phyloP scores from a whole-genome alignment of 2,113 vertebrate species.

The Carlito syrichta region DNA sequence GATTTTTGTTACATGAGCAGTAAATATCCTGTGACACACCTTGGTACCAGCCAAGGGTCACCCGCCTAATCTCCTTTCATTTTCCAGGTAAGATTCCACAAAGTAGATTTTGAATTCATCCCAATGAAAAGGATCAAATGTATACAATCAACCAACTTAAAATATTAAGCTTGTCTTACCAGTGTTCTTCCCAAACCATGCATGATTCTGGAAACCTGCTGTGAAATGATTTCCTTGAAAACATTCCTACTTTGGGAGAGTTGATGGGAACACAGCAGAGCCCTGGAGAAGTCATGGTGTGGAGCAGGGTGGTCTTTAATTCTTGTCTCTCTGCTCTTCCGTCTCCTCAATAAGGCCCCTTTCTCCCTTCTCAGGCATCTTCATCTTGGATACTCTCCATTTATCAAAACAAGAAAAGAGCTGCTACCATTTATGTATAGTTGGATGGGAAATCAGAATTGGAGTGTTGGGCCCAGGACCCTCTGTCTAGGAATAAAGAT shows the following conservation, averaged over 20 bases:
- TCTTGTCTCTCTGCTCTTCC: background rate
- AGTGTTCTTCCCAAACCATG: background rate
- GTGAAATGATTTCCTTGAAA: background rate
- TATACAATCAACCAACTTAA: background rate
- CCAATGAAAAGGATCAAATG: background rate
- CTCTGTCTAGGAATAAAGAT: background rate
- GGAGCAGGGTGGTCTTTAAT: background rate
- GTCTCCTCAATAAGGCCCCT: background rate
- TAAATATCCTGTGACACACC: background rate
- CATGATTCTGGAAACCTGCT: fast-evolving
- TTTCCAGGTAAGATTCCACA: background rate
- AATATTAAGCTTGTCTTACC: background rate
- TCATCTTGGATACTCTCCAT: background rate
- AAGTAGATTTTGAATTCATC: background rate
- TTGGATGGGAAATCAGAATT: background rate
- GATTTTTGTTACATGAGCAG: background rate
- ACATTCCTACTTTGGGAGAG: background rate
- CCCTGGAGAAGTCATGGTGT: background rate
- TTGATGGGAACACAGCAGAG: background rate
- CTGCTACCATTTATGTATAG: background rate
- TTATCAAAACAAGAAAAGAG: background rate
- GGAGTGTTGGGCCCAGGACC: no score
- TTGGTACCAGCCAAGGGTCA: no score
- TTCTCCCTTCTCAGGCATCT: background rate
- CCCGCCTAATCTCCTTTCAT: background rate